Percentiles rank a stretch among this genome's conserved stretches.
These are phyloP conservation scores for Arvicola amphibius DNA, from an alignment of 2,797 vertebrate species.

Conservation along the genomic window DNA sequence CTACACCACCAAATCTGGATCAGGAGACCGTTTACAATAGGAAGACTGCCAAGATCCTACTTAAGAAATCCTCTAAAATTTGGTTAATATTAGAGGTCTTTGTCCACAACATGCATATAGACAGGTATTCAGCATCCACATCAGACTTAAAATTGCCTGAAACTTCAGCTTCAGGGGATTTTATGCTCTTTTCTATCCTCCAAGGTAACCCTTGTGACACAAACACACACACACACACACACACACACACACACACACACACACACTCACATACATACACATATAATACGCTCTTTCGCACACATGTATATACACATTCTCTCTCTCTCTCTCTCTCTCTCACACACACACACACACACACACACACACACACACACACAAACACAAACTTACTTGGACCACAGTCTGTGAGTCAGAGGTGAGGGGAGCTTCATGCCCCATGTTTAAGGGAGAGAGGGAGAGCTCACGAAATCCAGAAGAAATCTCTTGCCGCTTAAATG, in stretches of 20 bases:
- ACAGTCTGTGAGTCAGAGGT: conserved; percentile 69
- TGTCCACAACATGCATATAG: neutral
- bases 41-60: conserved; percentile 29
- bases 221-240: neutral
- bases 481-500: conserved; percentile 72
- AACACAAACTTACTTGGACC: conserved; percentile 83
- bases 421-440: conserved; percentile 50
- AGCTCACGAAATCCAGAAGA: conserved; percentile 35
- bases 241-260: neutral
- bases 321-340: too few relatives aligned
- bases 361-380: neutral
- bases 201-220: too few relatives aligned
- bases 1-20: neutral
- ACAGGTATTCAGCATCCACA: too few relatives aligned
- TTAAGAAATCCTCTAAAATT: conserved; percentile 41
- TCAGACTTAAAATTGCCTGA: neutral
- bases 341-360: neutral
- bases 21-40: neutral
- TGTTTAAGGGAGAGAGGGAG: conserved; percentile 66
- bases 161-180: neutral
- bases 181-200: neutral
- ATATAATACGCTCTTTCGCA: too few relatives aligned
- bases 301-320: too few relatives aligned
- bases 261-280: neutral
- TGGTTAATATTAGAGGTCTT: neutral